Evolutionary conservation across 2,113 vertebrate species (phyloP).

Genomic region (Oceanites oceanicus): DNA sequence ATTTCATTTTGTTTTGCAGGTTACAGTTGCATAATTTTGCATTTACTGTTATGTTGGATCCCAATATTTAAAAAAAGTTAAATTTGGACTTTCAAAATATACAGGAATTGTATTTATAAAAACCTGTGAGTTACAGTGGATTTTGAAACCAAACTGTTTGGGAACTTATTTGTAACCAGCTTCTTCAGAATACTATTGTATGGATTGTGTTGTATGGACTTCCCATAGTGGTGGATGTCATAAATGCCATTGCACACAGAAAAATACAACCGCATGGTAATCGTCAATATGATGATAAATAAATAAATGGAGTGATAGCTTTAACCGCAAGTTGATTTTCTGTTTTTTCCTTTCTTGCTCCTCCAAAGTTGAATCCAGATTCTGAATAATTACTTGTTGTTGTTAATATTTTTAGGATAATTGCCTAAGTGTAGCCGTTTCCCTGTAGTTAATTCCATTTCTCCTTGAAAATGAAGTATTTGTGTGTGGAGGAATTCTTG

Average conservation of each 20-base stretch:
- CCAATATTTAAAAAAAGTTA: not conserved
- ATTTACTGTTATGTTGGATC: not conserved
- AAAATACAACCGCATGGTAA: not conserved
- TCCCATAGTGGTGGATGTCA: not conserved
- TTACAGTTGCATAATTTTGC: not conserved
- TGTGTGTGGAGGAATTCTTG: conserved; percentile 17
- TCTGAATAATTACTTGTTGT: not conserved
- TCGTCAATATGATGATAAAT: not conserved
- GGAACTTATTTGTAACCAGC: not conserved
- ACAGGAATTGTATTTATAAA: not conserved
- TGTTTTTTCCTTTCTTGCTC: not conserved
- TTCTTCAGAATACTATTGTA: not conserved
- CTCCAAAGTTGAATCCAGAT: not conserved
- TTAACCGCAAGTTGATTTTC: not conserved
- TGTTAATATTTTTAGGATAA: conserved; percentile 43
- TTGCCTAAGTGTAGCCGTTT: conserved; percentile 26
- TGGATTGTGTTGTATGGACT: not conserved
- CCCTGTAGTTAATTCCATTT: conserved; percentile 30
- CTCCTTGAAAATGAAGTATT: conserved; percentile 42
- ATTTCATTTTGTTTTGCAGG: not conserved
- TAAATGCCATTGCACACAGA: not conserved
- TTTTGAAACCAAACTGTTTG: not conserved
- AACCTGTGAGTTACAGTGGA: not conserved
- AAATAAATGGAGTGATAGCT: not conserved
- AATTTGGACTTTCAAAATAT: not conserved